phyloP scores from a whole-genome alignment of 2,888 invertebrate genomes.

The Trachelus iudaicus region DNA sequence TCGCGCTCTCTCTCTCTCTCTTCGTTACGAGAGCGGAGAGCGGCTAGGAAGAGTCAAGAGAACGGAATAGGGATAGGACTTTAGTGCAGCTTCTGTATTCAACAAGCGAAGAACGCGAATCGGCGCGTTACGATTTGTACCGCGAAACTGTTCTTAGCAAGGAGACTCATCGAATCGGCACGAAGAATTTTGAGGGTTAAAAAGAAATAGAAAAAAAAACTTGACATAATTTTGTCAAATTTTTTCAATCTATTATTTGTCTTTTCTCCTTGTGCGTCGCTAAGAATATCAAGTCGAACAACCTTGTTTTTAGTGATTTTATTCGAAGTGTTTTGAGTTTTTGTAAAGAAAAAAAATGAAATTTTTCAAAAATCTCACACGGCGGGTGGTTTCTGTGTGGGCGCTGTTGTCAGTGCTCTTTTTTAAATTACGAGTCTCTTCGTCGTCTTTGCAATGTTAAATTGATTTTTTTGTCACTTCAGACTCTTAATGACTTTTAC shows the following conservation, averaged over 20 bases:
- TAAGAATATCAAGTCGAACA: background rate
- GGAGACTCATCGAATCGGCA: background rate
- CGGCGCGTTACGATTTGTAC: background rate
- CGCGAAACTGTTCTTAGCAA: background rate
- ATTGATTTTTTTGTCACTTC: background rate
- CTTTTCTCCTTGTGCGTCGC: too few relatives aligned
- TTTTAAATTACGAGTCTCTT: background rate
- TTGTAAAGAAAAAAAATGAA: background rate
- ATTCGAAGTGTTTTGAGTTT: background rate
- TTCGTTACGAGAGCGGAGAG: background rate
- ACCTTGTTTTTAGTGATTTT: too few relatives aligned
- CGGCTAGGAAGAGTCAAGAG: background rate
- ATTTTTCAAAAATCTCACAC: background rate
- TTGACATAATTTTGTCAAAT: background rate
- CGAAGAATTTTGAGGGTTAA: background rate
- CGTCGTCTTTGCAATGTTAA: background rate
- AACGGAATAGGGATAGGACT: conserved; percentile 21
- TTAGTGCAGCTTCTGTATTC: conserved; percentile 45
- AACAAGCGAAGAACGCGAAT: conserved; percentile 33
- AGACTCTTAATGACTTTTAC: background rate
- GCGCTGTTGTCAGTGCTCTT: too few relatives aligned
- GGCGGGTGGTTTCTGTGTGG: too few relatives aligned
- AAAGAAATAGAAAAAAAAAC: too few relatives aligned
- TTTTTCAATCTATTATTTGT: background rate
- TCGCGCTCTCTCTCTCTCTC: background rate